Evolutionary conservation across 2,113 vertebrate genomes (phyloP), one percentile per base, ranked within the genome.

Genomic region (Aspidoscelis tigris): DNA sequence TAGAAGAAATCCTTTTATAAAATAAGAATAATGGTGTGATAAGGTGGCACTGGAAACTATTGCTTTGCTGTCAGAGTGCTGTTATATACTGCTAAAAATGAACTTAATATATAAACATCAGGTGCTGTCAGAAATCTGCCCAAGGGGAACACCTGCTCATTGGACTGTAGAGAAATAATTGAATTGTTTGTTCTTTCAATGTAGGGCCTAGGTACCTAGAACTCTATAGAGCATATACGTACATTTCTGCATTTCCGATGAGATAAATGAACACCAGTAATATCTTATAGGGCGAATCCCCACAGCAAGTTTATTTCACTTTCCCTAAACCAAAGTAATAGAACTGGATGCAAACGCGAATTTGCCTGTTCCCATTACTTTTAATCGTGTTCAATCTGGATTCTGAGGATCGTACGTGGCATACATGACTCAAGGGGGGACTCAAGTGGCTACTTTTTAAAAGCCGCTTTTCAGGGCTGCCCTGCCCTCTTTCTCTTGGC

Each of bases 131-230:
- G 26, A 66, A 39, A 22, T 14, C 5, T 82, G 84, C 41, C 84
- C 84, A 55, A 39, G 83, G 81, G 66, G 80, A 89, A 89, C 81
- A 2, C 3, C 70, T 83, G 72, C 80, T 50, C 14, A 85, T 84
- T 70, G 47, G 55, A 80, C 20, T 68, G 24, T 78, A 53, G 88
- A 87, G 83, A 72, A 66, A 10, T 3, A 39, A 83, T 70, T 64
- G 84, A 75, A 83, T 78, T 86, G 33, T 55, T 21, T 14, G 21
- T 8, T 7, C 50, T 50, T 4, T 14, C 33, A 65, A 78, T 89
- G 64, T 44, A 64, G 58, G 88, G 16, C 64, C 11, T 9, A 66
- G 68, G 71, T 44, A 80, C 21, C 53, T 84, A 80, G 74, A 88
- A 26, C 0, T 11, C 4, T 77, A 64, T 33, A 43, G 81, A 44